Evolutionary conservation across 1,140 invertebrate genomes (phyloP).

Genomic region (Melanaphis sacchari): DNA sequence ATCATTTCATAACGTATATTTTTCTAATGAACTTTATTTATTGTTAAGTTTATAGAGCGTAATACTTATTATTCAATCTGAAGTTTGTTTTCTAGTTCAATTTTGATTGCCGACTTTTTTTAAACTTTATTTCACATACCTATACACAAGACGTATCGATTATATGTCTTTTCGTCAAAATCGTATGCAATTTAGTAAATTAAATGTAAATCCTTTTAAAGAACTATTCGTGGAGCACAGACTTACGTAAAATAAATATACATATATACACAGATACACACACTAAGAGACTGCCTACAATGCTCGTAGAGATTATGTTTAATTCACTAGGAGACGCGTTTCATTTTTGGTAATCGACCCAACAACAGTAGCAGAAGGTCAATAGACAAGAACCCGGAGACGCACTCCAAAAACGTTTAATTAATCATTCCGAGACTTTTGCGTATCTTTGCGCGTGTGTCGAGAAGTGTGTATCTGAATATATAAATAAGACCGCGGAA

Average conservation of each 20-base stretch:
- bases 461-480: background rate
- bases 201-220: background rate
- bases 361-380: too few species aligned
- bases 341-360: background rate
- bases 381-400: background rate
- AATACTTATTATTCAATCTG: background rate
- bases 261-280: background rate
- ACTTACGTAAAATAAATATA: background rate
- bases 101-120: too few species aligned
- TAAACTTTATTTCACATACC: background rate
- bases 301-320: background rate
- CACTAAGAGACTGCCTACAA: background rate
- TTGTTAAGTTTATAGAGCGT: too few species aligned
- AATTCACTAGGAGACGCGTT: conserved; percentile 19
- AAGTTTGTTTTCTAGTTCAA: background rate
- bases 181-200: conserved; percentile 1
- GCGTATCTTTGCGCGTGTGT: background rate
- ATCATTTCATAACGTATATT: background rate
- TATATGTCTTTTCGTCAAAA: background rate
- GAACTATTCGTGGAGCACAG: background rate
- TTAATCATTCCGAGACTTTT: conserved; percentile 25
- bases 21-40: background rate
- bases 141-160: too few species aligned
- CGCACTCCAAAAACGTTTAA: conserved; percentile 34
- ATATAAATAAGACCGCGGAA: background rate